Percentiles rank a stretch among this genome's conserved stretches.
Evolutionary conservation across 2,113 vertebrate genomes (phyloP).

Genomic region (Lophius piscatorius): DNA sequence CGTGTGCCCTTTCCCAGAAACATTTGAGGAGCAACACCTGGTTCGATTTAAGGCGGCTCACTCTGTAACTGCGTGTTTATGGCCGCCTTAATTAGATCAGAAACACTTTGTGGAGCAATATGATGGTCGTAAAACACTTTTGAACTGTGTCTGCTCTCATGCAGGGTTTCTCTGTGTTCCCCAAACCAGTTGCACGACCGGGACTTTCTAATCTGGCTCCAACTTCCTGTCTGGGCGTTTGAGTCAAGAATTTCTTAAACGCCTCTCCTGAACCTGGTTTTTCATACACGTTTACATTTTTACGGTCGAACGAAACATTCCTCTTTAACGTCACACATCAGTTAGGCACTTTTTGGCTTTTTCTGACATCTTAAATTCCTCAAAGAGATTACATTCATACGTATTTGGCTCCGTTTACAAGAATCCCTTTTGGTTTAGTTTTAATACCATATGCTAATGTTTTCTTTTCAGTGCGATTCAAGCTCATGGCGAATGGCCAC

Average conservation of each 20-base stretch:
- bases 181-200: constrained; percentile 29
- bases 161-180: neutral
- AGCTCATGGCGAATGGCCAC: constrained; percentile 89
- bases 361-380: neutral
- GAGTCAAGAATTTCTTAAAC: neutral
- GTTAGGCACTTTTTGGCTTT: neutral
- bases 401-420: too few relatives aligned
- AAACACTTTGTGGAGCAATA: constrained; percentile 3
- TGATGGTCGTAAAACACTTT: constrained; percentile 1
- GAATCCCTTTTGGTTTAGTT: too few relatives aligned
- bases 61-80: neutral
- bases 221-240: constrained; percentile 10
- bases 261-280: neutral
- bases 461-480: constrained; percentile 87
- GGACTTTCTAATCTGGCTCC: constrained; percentile 1
- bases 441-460: too few relatives aligned
- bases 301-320: neutral
- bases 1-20: neutral
- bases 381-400: neutral
- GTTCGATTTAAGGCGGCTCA: constrained; percentile 7
- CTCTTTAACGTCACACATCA: neutral
- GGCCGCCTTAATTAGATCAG: constrained; percentile 39
- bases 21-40: constrained; percentile 22
- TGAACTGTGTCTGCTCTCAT: constrained; percentile 6
- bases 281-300: neutral